phyloP scores from a whole-genome alignment of 2,113 vertebrate species.

The Pelmatolapia mariae region DNA sequence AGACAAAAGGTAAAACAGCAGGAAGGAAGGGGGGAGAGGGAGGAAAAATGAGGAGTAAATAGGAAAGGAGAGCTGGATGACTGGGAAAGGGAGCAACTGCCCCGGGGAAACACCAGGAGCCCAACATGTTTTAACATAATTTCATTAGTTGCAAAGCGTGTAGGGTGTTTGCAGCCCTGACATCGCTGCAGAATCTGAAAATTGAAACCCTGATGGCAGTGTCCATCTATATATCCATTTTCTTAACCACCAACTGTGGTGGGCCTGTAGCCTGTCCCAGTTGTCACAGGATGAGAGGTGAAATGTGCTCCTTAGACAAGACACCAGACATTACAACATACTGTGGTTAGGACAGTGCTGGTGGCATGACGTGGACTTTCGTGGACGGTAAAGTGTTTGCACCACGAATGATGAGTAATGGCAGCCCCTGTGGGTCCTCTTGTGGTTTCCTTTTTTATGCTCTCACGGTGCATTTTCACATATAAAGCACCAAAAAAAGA shows the following conservation, averaged over 20 bases:
- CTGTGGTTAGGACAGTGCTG: neutral
- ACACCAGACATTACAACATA: neutral
- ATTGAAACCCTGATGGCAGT: neutral
- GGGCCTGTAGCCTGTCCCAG: neutral
- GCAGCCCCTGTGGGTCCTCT: neutral
- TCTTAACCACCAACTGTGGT: neutral
- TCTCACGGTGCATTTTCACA: neutral
- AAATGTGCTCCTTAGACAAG: neutral
- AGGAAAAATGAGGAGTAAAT: neutral
- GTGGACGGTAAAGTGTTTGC: neutral
- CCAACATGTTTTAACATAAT: neutral
- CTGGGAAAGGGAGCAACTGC: neutral
- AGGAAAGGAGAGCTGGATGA: neutral
- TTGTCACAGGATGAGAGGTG: neutral
- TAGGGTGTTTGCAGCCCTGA: neutral
- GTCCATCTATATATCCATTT: neutral
- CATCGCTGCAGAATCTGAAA: neutral
- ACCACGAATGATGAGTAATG: neutral
- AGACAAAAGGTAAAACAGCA: constrained; percentile 20
- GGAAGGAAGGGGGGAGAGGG: neutral
- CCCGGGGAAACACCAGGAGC: neutral
- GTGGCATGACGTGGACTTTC: neutral
- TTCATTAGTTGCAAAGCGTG: neutral
- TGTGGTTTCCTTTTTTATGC: neutral
- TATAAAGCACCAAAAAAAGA: neutral